Evolutionary conservation across 1,140 invertebrate genomes (phyloP).

Genomic region (Neodiprion lecontei): DNA sequence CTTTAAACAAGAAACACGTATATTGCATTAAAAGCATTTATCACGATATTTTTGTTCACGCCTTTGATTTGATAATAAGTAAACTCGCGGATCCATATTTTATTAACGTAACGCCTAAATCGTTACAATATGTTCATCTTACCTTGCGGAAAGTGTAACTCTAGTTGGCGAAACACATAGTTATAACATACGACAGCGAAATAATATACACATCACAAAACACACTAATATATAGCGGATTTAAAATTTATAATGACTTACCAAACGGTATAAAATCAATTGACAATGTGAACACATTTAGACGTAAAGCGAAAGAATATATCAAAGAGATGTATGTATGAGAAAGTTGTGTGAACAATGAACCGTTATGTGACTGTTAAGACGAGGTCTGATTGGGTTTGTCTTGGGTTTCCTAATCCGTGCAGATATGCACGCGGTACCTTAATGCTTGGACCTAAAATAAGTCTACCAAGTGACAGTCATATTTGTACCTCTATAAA

Average conservation of each 20-base stretch:
- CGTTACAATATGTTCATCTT: conserved; percentile 8
- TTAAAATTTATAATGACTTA: conserved; percentile 21
- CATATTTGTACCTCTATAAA: too few relatives aligned
- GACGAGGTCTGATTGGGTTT: too few relatives aligned
- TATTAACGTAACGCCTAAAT: too few relatives aligned
- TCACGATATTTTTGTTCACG: too few relatives aligned
- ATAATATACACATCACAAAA: conserved; percentile 20
- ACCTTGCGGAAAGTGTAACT: conserved; percentile 12
- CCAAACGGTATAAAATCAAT: conserved; percentile 16
- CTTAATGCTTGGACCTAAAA: too few relatives aligned
- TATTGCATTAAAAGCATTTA: too few relatives aligned
- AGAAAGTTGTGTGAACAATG: conserved; percentile 18
- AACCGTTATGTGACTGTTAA: background rate
- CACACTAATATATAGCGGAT: conserved; percentile 19
- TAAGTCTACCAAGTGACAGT: too few relatives aligned
- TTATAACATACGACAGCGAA: conserved; percentile 17
- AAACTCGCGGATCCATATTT: too few relatives aligned
- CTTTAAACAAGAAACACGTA: too few relatives aligned
- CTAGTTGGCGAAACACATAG: conserved; percentile 11
- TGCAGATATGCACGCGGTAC: too few relatives aligned
- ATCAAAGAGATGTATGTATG: conserved; percentile 18
- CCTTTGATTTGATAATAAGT: too few relatives aligned
- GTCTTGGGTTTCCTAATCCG: too few relatives aligned
- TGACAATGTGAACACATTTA: conserved; percentile 12
- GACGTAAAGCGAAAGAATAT: conserved; percentile 10